Percentiles rank a stretch among this genome's conserved stretches.
These are phyloP conservation scores for Eueides isabella DNA, from an alignment of 1,140 invertebrate genomes.

Conservation along the genomic window DNA sequence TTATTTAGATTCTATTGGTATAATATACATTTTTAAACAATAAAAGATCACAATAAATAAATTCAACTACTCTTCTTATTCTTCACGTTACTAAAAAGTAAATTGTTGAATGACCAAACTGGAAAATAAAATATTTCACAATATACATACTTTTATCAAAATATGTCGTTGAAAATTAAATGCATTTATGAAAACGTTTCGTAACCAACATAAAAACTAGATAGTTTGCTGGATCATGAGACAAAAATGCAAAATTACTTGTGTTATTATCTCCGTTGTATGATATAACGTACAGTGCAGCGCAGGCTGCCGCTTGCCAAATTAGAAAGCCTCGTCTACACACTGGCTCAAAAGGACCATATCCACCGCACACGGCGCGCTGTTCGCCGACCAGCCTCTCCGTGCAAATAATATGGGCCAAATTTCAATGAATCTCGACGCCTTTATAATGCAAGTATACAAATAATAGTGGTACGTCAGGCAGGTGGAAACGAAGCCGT, in stretches of 20 bases:
- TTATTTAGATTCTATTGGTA: too few species aligned
- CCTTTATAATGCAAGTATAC: conserved; percentile 18
- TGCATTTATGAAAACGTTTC: neutral
- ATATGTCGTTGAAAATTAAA: too few species aligned
- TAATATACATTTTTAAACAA: too few species aligned
- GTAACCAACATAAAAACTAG: neutral
- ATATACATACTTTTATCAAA: neutral
- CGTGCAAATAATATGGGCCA: conserved; percentile 4
- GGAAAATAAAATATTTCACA: neutral
- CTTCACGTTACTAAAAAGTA: too few species aligned
- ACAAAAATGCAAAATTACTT: neutral
- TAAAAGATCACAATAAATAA: too few species aligned
- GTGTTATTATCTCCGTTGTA: neutral
- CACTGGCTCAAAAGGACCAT: neutral
- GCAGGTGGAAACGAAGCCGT: conserved; percentile 38
- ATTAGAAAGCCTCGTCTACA: conserved; percentile 33
- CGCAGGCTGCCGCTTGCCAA: conserved; percentile 36
- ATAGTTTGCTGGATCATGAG: neutral
- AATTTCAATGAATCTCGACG: conserved; percentile 1
- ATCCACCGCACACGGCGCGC: neutral
- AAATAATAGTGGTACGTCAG: conserved; percentile 30
- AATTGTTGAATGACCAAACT: too few species aligned
- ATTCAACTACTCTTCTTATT: too few species aligned
- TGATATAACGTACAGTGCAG: conserved; percentile 39
- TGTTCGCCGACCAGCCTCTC: neutral